phyloP scores from a whole-genome alignment of 2,113 vertebrate species.

The human region GRCh38 chr15:59749001-59749500 shows the following conservation, averaged over 20 bases:
- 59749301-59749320: not conserved
- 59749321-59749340: not conserved
- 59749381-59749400: not conserved
- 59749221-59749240: not conserved
- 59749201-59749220: not conserved
- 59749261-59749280: not conserved
- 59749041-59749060: no score
- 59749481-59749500: not conserved
- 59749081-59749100: no score
- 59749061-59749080: no score
- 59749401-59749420: not conserved
- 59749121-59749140: no score
- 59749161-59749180: no score
- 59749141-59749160: no score
- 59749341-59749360: not conserved
- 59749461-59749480: not conserved
- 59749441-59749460: not conserved
- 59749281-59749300: not conserved
- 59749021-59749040: no score
- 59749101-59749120: no score
- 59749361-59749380: not conserved
- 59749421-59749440: not conserved
- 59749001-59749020: no score
- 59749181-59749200: not conserved
- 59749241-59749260: not conserved